Conservation (phyloP, 2,888 invertebrate species). For the Tetheella fluctuosa region DNA sequence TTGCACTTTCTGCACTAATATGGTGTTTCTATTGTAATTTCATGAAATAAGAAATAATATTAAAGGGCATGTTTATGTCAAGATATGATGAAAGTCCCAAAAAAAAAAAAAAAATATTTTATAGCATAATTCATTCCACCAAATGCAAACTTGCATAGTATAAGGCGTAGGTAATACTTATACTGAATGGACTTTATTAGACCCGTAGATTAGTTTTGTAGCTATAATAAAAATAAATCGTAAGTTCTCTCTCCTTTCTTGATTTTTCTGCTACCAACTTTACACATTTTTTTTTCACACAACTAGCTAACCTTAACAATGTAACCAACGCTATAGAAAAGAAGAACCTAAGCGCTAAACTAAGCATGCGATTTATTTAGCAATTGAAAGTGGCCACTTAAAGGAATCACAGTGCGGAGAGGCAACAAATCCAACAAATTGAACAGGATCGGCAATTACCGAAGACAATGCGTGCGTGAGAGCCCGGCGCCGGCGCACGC, state of each 20-base stretch:
- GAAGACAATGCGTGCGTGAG: slow-evolving; percentile 84
- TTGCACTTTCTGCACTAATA: slow-evolving; percentile 38
- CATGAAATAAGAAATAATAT: slow-evolving; percentile 14
- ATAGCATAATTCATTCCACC: no score
- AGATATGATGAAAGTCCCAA: not conserved
- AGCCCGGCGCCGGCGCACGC: slow-evolving; percentile 75
- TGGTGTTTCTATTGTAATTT: slow-evolving; percentile 23
- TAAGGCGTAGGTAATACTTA: no score
- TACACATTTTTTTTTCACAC: not conserved
- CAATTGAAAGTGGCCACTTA: slow-evolving; percentile 82
- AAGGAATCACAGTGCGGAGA: slow-evolving; percentile 80
- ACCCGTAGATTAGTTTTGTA: no score
- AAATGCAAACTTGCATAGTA: no score
- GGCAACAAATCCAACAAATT: slow-evolving; percentile 78
- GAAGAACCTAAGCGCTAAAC: slow-evolving; percentile 37
- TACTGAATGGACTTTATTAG: no score
- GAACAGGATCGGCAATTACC: slow-evolving; percentile 83
- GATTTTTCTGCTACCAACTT: not conserved
- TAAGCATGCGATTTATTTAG: slow-evolving; percentile 76
- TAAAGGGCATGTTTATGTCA: not conserved
- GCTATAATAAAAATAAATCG: not conserved
- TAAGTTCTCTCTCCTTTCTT: not conserved
- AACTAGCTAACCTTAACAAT: slow-evolving; percentile 18
- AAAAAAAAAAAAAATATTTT: not conserved
- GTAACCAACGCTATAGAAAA: slow-evolving; percentile 13